Evolutionary conservation across 1,140 invertebrate genomes (phyloP).

Genomic region (Pantala flavescens): DNA sequence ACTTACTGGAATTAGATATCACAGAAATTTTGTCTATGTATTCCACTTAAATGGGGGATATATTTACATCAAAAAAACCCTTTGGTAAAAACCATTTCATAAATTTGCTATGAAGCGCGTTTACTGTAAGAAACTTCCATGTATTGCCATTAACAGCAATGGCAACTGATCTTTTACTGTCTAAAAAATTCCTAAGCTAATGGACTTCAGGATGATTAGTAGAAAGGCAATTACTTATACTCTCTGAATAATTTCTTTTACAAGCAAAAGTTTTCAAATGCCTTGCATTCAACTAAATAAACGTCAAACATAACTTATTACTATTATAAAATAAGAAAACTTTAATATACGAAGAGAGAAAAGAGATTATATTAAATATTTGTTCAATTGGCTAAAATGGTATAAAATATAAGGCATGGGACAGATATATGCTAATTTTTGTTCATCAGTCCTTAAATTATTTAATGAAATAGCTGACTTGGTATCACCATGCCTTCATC

Average conservation of each 20-base stretch:
- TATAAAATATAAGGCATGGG: neutral
- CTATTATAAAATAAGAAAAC: neutral
- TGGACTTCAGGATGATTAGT: too few species aligned
- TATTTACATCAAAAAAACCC: slow-evolving; percentile 1
- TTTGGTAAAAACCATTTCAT: neutral
- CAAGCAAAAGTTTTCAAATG: neutral
- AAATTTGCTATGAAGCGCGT: neutral
- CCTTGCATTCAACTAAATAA: neutral
- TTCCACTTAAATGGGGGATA: neutral
- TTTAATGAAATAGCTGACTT: neutral
- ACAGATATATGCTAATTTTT: neutral
- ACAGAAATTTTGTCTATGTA: slow-evolving; percentile 1
- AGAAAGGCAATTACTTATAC: too few species aligned
- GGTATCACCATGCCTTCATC: neutral
- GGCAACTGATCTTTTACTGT: too few species aligned
- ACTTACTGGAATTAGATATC: slow-evolving; percentile 7
- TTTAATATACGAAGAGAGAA: neutral
- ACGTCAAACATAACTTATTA: neutral
- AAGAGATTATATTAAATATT: neutral
- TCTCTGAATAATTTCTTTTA: neutral
- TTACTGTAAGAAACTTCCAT: too few species aligned
- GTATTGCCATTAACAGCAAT: too few species aligned
- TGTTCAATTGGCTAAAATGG: neutral
- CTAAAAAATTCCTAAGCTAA: too few species aligned
- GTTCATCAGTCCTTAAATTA: neutral